phyloP scores from a whole-genome alignment of 2,888 invertebrate species.

The Drosophila nr. medialis region DNA sequence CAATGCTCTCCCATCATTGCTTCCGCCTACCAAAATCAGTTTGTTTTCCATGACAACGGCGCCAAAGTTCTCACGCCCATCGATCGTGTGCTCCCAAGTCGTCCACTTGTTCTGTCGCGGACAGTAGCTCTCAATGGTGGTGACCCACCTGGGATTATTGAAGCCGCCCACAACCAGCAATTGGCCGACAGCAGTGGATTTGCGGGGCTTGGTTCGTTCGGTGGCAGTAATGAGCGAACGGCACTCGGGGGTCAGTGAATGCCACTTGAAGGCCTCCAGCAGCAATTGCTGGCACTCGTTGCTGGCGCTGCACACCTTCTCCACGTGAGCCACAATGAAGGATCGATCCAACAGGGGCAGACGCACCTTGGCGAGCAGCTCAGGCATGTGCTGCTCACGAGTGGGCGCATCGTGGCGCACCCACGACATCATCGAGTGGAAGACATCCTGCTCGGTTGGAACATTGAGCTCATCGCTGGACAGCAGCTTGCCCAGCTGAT shows the following conservation, averaged over 20 bases:
- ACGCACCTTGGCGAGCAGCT: constrained; percentile 91
- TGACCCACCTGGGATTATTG: no score
- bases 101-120: constrained; percentile 84
- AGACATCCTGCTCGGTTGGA: no score
- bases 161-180: constrained; percentile 94
- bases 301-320: constrained; percentile 87
- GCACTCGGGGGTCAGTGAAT: constrained; percentile 92
- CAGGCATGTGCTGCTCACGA: constrained; percentile 86
- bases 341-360: constrained; percentile 94
- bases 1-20: constrained; percentile 84
- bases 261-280: constrained; percentile 97
- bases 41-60: constrained; percentile 93
- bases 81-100: constrained; percentile 83
- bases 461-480: no score
- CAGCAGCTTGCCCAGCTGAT: no score
- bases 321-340: constrained; percentile 95
- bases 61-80: constrained; percentile 93
- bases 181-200: constrained; percentile 86
- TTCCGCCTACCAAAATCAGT: constrained; percentile 95
- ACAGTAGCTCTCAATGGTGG: constrained; percentile 93
- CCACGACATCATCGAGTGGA: no score
- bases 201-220: constrained; percentile 93
- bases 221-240: constrained; percentile 89
- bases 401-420: no score
- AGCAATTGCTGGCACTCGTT: constrained; percentile 93